Base-by-base conservation (phyloP, 1,140 invertebrate species). In the Eciton burchellii region DNA sequence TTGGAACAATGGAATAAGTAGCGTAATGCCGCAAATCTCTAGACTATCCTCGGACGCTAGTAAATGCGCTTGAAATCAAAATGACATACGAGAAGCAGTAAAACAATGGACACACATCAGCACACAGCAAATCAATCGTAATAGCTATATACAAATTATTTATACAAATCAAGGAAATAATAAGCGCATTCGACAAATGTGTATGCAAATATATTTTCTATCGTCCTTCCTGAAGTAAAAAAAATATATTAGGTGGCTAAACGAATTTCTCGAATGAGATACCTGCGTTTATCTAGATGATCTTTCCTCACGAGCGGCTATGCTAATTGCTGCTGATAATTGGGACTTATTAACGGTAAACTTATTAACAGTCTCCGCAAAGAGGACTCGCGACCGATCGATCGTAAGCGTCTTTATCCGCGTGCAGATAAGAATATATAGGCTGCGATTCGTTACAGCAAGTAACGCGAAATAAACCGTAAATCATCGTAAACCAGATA, bases 141-240 rank as follows among this genome's bases (percentile, higher is more conserved):
- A 79, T 56, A 43, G 49, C 63, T 79, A 70, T 49, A 14, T 79
- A 70, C 74, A 68, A 79, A 70, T 79, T 45, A 79, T 70, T 79
- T 14, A 35, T 70, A 79, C 62, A 70, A 79, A 49, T 79, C 16
- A 79, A 79, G 4, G 29, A 57, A 56, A 21, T 70, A 79, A 79
- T 43, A 77, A 77, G 74, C 74, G 35, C 49, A 77, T 47, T 77
- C 63, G 47, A 19, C 35, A 77, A 56, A 76, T 62, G 49, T 29
- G 4, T 62, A 43, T 47, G 35, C 35, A 35, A 6, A 29, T 2
- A 16, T 59, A n/a, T 19, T 62, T 2, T 60, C 12, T 60, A 21
- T 62, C 19, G 54, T 29, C 43, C 11, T n/a, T 52, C 66, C 19
- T 54, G 43, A 12, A 56, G 8, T 43, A 2, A 26, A 16, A 45